Evolutionary conservation across 2,113 vertebrate species (phyloP).

Genomic region (Pedionomus torquatus): DNA sequence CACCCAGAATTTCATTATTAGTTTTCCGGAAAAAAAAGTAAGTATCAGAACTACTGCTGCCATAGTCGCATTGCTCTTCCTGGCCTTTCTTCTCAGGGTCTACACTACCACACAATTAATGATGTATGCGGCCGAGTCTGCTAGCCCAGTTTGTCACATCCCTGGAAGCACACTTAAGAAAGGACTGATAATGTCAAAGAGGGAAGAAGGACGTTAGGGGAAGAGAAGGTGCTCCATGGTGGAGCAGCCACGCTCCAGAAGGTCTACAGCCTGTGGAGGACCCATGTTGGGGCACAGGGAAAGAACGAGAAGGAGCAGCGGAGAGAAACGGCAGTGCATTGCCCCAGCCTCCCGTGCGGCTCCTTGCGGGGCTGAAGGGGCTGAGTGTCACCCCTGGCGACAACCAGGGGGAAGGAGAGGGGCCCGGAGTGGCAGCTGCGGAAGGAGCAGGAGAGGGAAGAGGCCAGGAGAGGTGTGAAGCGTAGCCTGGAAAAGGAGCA

Average conservation of each 20-base stretch:
- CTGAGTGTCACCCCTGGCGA: fast-evolving
- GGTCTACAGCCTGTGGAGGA: fast-evolving
- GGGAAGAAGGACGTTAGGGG: fast-evolving
- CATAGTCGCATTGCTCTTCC: not conserved
- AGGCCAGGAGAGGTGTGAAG: fast-evolving
- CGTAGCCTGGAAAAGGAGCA: fast-evolving
- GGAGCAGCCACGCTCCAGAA: fast-evolving
- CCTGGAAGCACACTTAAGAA: not conserved
- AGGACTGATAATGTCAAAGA: not conserved
- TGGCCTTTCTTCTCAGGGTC: not conserved
- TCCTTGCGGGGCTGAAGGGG: fast-evolving
- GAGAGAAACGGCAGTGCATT: fast-evolving
- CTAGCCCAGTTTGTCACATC: fast-evolving
- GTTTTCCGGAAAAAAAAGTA: not conserved
- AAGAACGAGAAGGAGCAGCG: no score
- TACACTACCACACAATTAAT: not conserved
- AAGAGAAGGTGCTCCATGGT: fast-evolving
- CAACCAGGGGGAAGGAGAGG: fast-evolving
- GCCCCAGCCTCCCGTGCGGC: fast-evolving
- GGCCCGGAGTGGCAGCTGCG: fast-evolving
- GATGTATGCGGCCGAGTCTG: not conserved
- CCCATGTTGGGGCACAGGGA: fast-evolving
- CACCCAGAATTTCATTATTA: not conserved
- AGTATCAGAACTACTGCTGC: not conserved
- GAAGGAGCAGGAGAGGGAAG: fast-evolving